Base-by-base conservation (phyloP, 2,113 vertebrate species). In the Lethenteron camtschaticum region DNA sequence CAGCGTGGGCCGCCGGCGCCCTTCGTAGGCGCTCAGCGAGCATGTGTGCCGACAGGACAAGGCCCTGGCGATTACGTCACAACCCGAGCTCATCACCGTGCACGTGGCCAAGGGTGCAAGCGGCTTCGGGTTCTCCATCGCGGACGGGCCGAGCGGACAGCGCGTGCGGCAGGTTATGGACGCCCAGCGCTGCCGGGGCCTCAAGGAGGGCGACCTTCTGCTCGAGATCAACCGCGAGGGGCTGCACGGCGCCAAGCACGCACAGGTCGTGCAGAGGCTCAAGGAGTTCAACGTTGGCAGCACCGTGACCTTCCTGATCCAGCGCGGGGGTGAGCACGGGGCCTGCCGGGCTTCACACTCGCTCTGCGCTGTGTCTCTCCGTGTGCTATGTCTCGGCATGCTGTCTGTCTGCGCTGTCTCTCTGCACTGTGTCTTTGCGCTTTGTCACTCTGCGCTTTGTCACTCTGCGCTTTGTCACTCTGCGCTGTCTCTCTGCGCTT, bases 41-140 rank as follows among this genome's bases (percentile, higher is more conserved):
- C 41, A 7, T 41, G 41, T 41, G 41, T 41, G 41, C 41, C 41
- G 41, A 41, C 41, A 41, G 41, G 41, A 41, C 41, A 41, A 41
- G 41, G 41, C 41, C 5, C 41, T 41, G 55, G 94, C 90, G 10
- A 89, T 90, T 69, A 84, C 89, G 16, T 84, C 88, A 18, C 89
- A 89, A 80, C 84, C 85, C 78, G 92, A 96, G 83, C 84, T 95
- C 75, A 86, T 96, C 78, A 91, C 87, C 73, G 81, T 97, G 83
- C 86, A 85, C 81, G 91, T 97, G 88, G 87, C 94, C 84, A 97
- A 97, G 84, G 90, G 92, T 76, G 73, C 81, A 73, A 89, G 96
- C 73, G 92, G 92, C 70, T 97, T 97, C 76, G 92, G 92, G 77
- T 97, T 97, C 83, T 96, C 92, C 70, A 91, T 97, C 73, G 92